Percentiles rank a stretch among this genome's conserved stretches.
Evolutionary conservation across 2,888 invertebrate genomes (phyloP).

Genomic region (Euclidia mi): DNA sequence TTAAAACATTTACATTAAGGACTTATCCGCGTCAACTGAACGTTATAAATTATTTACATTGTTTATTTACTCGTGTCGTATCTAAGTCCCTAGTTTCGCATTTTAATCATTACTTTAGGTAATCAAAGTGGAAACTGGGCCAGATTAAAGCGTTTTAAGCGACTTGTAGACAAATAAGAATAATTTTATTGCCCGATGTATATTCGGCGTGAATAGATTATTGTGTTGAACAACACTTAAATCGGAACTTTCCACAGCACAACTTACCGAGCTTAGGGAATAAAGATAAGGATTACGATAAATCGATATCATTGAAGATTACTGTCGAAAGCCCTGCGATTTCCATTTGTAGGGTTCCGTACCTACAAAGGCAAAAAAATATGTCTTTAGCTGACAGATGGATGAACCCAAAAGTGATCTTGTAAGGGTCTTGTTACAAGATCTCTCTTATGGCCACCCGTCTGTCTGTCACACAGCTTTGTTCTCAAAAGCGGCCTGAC

Average conservation of each 20-base stretch:
- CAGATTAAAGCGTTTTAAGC: constrained; percentile 34
- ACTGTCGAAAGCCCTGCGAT: constrained; percentile 9
- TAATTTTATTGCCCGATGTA: constrained; percentile 30
- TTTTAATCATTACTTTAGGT: constrained; percentile 35
- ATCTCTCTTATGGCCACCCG: no score
- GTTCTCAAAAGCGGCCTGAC: no score
- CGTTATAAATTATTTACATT: constrained; percentile 16
- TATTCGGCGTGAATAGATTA: constrained; percentile 9
- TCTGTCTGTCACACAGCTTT: no score
- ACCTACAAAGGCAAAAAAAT: background rate
- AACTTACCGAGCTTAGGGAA: constrained; percentile 18
- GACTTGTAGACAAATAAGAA: constrained; percentile 36
- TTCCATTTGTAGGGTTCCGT: constrained; percentile 7
- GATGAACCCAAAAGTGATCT: no score
- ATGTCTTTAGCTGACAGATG: background rate
- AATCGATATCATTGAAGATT: constrained; percentile 21
- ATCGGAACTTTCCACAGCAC: constrained; percentile 28
- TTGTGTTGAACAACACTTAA: constrained; percentile 36
- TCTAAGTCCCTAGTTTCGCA: constrained; percentile 27
- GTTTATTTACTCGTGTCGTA: constrained; percentile 11
- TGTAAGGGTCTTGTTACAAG: background rate
- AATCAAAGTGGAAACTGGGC: constrained; percentile 20
- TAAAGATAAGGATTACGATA: constrained; percentile 15
- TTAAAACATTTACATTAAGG: constrained; percentile 14
- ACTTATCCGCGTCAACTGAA: constrained; percentile 7